Evolutionary conservation across 1,140 invertebrate genomes (phyloP), one percentile per base, ranked within the genome.

Genomic region (Venturia canescens): DNA sequence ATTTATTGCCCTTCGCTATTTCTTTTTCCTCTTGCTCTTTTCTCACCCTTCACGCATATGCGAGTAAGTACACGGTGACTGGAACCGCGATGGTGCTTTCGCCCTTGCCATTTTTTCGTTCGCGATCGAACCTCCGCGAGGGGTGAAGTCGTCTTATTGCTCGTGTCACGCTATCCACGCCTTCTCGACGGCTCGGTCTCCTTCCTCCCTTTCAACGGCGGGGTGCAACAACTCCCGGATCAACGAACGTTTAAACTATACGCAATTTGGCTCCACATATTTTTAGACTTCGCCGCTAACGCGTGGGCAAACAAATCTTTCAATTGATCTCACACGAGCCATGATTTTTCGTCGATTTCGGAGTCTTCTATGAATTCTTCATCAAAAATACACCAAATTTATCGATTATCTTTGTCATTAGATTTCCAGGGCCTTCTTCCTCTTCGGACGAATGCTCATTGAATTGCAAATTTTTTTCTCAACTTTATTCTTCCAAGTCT

Each of bases 211-310:
- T 50, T 48, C 31, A 21, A 16, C 44, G 57, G 26, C 48, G 57
- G 31, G 38, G 50, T 53, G 74, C 80, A 72, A 78, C 66, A 76
- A 21, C 63, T 80, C 79, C 31, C 48, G 76, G 84, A 83, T 67
- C 82, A 86, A 85, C 77, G 85, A 86, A 85, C 80, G 82, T 48
- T 63, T 48, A 57, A 82, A 82, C 82, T 78, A 70, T 38, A 60
- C 38, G 50, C 26, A 34, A 18, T 69, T 21, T 44, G 11, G 38
- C 13, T 44, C 3, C 7, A 44, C 4, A 48, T 16, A 44, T 50
- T 18, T 31, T 44, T 44, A 13, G 38, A 44, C 13, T 44, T 44
- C 5, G 38, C 1, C 11, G 1, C 38, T 3, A 44, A 44, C 1
- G 13, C 1, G 7, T 11, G 38, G 38, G 13, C 9, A 44, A 44